A percentile compares a stretch with the other conserved stretches of the same genome.
These are phyloP conservation scores for Fissipunctia ypsillon DNA, from an alignment of 2,888 invertebrate species.

Conservation along the genomic window DNA sequence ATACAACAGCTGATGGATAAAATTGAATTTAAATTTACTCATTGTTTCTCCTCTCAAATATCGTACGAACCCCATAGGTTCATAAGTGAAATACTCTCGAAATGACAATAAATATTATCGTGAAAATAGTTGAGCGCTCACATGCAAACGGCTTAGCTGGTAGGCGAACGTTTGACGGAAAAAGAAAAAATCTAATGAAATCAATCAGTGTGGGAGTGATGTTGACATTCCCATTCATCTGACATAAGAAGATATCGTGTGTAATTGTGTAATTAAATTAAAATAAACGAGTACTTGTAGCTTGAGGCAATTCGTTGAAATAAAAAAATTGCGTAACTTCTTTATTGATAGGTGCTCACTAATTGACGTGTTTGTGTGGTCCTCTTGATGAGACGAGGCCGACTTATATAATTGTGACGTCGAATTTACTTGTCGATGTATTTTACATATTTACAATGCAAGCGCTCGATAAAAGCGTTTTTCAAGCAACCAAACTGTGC, in stretches of 20 bases:
- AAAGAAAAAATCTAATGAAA: not conserved
- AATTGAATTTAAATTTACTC: not conserved
- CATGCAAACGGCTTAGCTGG: too few species aligned
- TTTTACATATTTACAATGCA: too few species aligned
- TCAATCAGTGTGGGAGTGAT: conserved; percentile 2
- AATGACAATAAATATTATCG: too few species aligned
- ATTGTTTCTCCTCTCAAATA: too few species aligned
- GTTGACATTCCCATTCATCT: conserved; percentile 14
- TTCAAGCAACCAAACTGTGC: too few species aligned
- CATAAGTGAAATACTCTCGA: too few species aligned
- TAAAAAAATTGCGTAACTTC: not conserved
- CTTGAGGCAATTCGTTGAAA: conserved; percentile 13
- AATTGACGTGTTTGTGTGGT: conserved; percentile 7
- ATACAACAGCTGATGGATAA: not conserved
- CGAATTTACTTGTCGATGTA: too few species aligned
- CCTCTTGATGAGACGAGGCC: not conserved
- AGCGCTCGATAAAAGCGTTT: too few species aligned
- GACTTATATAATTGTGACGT: too few species aligned
- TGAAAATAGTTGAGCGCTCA: too few species aligned
- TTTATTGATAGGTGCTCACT: not conserved
- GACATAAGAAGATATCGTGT: conserved; percentile 4
- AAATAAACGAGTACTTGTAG: not conserved
- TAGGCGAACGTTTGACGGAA: too few species aligned
- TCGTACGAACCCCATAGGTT: too few species aligned
- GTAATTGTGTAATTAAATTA: conserved; percentile 31